Conservation (phyloP, 2,797 vertebrate genomes). For the Sparidentex hasta region DNA sequence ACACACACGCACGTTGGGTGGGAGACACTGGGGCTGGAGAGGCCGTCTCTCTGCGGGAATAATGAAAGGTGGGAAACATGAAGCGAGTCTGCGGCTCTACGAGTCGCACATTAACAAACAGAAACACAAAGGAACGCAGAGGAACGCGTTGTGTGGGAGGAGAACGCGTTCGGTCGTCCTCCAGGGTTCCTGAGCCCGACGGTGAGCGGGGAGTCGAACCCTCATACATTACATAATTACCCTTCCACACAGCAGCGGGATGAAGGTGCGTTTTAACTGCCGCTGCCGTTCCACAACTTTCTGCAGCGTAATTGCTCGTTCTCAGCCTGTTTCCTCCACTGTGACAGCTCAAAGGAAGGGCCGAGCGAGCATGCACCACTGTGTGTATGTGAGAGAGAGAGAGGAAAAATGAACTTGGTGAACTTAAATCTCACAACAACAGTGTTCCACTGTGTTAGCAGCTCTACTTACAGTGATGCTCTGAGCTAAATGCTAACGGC, state of each 20-base stretch:
- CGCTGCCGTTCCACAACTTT: conserved; percentile 1
- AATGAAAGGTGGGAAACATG: conserved; percentile 7
- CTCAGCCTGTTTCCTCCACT: no score
- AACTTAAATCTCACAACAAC: no score
- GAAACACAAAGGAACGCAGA: not conserved
- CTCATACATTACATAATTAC: conserved; percentile 20
- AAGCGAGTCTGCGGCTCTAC: conserved; percentile 7
- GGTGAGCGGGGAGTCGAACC: not conserved
- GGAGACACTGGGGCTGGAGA: conserved; percentile 1
- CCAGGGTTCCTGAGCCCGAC: conserved; percentile 15
- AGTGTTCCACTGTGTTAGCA: no score
- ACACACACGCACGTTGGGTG: not conserved
- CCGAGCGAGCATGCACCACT: no score
- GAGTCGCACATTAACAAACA: not conserved
- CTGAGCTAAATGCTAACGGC: no score
- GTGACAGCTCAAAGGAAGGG: no score
- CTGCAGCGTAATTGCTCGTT: not conserved
- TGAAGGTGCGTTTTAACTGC: conserved; percentile 21
- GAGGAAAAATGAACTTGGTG: no score
- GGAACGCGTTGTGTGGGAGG: conserved; percentile 25
- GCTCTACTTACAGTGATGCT: no score
- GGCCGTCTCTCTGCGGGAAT: not conserved
- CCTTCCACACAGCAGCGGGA: not conserved
- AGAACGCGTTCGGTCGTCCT: conserved; percentile 1
- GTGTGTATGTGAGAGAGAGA: no score